Percentiles rank a stretch among this genome's conserved stretches.
Conservation (phyloP, 1,140 invertebrate species). For the Colletes gigas region DNA sequence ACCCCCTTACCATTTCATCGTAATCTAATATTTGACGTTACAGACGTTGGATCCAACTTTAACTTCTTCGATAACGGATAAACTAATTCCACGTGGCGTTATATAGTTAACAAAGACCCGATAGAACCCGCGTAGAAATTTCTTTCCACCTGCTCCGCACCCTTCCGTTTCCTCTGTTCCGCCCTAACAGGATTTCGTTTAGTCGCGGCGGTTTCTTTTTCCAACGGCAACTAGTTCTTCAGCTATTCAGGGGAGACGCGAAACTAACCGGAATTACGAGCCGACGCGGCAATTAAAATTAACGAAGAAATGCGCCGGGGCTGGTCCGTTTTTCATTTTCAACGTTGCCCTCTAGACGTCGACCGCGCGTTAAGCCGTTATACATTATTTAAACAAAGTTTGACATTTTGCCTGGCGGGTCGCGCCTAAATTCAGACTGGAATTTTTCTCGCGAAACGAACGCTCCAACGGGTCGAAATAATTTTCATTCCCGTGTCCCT, state of each 20-base stretch:
- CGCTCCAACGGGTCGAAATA: not conserved
- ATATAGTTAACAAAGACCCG: not conserved
- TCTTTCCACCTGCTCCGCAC: not conserved
- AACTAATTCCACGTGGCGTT: too few species aligned
- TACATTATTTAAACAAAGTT: constrained; percentile 37
- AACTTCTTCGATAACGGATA: too few species aligned
- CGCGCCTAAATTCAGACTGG: not conserved
- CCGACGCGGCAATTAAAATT: constrained; percentile 54
- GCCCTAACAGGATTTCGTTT: not conserved
- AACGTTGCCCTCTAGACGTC: not conserved
- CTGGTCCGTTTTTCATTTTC: constrained; percentile 26
- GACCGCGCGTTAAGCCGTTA: not conserved
- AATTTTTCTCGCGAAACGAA: not conserved
- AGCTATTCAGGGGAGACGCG: constrained; percentile 7
- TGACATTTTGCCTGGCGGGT: constrained; percentile 4
- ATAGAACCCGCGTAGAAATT: not conserved
- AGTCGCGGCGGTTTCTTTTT: not conserved
- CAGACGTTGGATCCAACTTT: too few species aligned
- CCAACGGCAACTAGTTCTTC: constrained; percentile 10
- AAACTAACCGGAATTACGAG: constrained; percentile 36
- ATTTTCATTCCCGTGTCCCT: constrained; percentile 13
- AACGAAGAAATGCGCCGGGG: constrained; percentile 50
- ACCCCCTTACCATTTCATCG: too few species aligned
- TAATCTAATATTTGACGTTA: too few species aligned
- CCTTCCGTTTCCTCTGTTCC: not conserved